phyloP scores from a whole-genome alignment of 2,113 vertebrate species.

The Orthonyx spaldingii region DNA sequence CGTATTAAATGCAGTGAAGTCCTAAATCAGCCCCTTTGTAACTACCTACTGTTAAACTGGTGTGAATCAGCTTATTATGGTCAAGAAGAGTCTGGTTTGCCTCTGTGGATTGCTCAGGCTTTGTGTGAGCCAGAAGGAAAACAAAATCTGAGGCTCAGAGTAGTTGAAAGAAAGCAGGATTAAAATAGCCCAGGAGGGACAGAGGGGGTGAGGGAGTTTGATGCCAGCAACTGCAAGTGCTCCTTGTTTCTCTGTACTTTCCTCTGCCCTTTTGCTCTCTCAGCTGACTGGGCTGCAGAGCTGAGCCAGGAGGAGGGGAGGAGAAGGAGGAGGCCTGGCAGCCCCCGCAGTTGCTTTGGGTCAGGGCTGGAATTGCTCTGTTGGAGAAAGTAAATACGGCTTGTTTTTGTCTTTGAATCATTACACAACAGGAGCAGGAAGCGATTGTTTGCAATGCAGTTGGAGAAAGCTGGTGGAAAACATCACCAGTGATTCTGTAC shows the following conservation, averaged over 20 bases:
- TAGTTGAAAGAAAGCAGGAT: slow-evolving; percentile 39
- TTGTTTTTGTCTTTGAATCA: slow-evolving; percentile 26
- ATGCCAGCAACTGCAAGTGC: neutral
- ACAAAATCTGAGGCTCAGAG: neutral
- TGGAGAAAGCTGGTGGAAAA: slow-evolving; percentile 2
- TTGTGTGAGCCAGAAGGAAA: neutral
- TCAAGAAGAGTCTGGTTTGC: neutral
- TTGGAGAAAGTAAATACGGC: slow-evolving; percentile 45
- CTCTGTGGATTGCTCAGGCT: neutral
- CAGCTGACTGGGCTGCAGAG: slow-evolving; percentile 42
- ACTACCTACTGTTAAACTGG: neutral
- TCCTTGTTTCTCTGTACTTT: slow-evolving; percentile 44
- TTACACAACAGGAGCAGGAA: slow-evolving; percentile 55
- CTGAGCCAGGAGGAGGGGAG: neutral
- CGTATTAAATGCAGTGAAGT: neutral
- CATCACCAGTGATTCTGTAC: neutral
- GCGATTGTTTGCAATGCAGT: slow-evolving; percentile 9
- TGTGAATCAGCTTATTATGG: neutral
- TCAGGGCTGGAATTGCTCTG: slow-evolving; percentile 15
- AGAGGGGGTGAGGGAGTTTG: neutral
- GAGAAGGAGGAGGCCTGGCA: neutral
- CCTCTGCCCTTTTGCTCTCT: slow-evolving; percentile 57
- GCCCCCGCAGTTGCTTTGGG: neutral
- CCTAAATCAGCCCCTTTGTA: neutral
- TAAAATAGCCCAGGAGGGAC: slow-evolving; percentile 52